Evolutionary conservation across 2,888 invertebrate species (phyloP), one percentile per base, ranked within the genome.

Genomic region (Nomada ferruginata): DNA sequence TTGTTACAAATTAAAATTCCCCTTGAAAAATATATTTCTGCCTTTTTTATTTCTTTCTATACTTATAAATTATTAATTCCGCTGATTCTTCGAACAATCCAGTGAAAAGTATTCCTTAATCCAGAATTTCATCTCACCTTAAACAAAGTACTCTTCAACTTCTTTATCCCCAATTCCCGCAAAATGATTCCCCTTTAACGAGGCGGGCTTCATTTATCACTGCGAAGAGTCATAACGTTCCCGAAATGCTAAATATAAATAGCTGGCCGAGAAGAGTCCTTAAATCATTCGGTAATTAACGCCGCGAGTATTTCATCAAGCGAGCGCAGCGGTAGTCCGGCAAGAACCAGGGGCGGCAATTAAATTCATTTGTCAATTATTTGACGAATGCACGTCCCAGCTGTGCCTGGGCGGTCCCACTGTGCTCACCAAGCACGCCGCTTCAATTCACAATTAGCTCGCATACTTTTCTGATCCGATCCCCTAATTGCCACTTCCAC

Each of bases 331-430:
- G 75, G 80, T 61, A 77, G 82, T 42, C n/a, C 50, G 29, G 50
- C 83, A 89, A 91, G 87, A 90, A 91, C 85, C 81, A 71, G 78
- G 87, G 83, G 85, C 88, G 83, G 89, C 91, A 91, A 92, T 92
- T 92, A 91, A 92, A 92, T 91, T 91, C 89, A 92, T 92, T 92
- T 91, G 92, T 90, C 91, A 91, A 89, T 90, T 89, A 91, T 90
- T 90, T 91, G 90, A 90, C 88, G 91, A 91, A 91, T 90, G 91
- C 75, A 63, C 82, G 71, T 84, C 74, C 80, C 78, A 76, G 66
- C 79, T 76, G 71, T 42, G 69, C 57, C 63, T 78, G 76, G 79
- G 84, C 81, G 79, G 86, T 83, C 83, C 60, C 76, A 3, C 64
- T 59, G 36, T n/a, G 50, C 78, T 78, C 73, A 68, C 80, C 78